These are phyloP conservation scores for Metallyticus violacea DNA, from an alignment of 2,888 invertebrate genomes.

Conservation along the genomic window DNA sequence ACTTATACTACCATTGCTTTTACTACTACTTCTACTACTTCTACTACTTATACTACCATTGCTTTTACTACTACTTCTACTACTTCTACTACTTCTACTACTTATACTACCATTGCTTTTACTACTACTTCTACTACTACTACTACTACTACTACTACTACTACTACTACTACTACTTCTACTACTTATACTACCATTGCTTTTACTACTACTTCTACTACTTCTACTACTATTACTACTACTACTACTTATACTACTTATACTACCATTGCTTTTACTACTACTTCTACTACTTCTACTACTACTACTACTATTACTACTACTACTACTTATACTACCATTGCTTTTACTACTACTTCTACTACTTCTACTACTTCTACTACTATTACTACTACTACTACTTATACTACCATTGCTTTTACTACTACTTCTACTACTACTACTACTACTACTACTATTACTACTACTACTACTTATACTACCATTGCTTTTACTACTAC, in stretches of 20 bases:
- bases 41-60: too few species aligned
- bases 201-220: too few species aligned
- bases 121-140: background rate
- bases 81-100: too few species aligned
- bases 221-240: too few species aligned
- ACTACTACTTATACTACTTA: too few species aligned
- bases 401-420: background rate
- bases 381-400: background rate
- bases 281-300: background rate
- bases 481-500: background rate
- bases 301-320: background rate
- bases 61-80: too few species aligned
- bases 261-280: too few species aligned
- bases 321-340: background rate
- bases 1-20: too few species aligned
- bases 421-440: too few species aligned
- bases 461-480: background rate
- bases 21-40: too few species aligned
- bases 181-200: too few species aligned
- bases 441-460: background rate
- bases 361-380: background rate
- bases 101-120: too few species aligned
- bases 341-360: background rate
- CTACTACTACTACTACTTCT: background rate
- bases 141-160: background rate